Conservation (phyloP, 2,888 invertebrate genomes). For the Heliothis peltigera region DNA sequence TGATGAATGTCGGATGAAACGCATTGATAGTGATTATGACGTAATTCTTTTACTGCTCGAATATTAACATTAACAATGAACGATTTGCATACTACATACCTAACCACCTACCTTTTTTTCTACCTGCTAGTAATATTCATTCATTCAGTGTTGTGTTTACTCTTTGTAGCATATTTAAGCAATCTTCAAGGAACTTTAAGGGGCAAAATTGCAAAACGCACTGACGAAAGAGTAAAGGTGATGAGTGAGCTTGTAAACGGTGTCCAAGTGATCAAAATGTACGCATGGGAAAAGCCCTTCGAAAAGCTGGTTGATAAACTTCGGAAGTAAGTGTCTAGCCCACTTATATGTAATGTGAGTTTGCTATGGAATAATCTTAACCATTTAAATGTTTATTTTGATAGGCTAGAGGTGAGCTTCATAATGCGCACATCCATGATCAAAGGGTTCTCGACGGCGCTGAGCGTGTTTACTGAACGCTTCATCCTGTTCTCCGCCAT, state of each 20-base stretch:
- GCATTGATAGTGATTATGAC: slow-evolving; percentile 21
- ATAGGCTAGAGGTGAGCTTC: slow-evolving; percentile 92
- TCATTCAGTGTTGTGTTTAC: background rate
- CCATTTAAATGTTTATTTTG: slow-evolving; percentile 13
- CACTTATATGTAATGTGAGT: too few species aligned
- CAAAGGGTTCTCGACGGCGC: slow-evolving; percentile 91
- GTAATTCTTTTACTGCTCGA: too few species aligned
- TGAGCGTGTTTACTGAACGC: slow-evolving; percentile 95
- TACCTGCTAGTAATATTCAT: slow-evolving; percentile 5
- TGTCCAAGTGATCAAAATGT: slow-evolving; percentile 96
- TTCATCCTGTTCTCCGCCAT: slow-evolving; percentile 95
- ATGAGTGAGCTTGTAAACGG: slow-evolving; percentile 95
- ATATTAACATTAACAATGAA: too few species aligned
- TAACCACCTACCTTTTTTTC: slow-evolving; percentile 3
- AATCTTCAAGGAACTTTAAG: slow-evolving; percentile 84
- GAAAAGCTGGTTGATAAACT: slow-evolving; percentile 91
- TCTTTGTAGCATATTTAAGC: slow-evolving; percentile 83
- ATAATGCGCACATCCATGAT: slow-evolving; percentile 92
- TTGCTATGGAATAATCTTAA: background rate
- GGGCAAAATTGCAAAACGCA: slow-evolving; percentile 91
- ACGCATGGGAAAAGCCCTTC: slow-evolving; percentile 95
- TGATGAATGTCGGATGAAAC: slow-evolving; percentile 26
- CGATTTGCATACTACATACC: too few species aligned
- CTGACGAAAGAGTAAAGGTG: slow-evolving; percentile 93
- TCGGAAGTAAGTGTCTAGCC: slow-evolving; percentile 90